Conservation (phyloP, 2,888 invertebrate genomes). For the Apamea sordens region DNA sequence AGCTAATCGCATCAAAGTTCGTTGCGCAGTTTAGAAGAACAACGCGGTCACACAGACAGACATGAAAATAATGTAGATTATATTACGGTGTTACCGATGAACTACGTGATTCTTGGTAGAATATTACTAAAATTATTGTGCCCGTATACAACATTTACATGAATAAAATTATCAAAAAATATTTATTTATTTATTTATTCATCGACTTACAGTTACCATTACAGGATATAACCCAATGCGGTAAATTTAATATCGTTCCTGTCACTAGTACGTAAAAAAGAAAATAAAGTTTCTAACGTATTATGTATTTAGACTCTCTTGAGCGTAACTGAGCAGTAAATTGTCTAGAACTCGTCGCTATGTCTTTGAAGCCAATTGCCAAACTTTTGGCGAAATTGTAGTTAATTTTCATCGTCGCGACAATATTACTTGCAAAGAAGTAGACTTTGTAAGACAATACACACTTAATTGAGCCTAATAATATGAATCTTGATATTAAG, state of each 20-base stretch:
- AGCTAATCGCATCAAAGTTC: background rate
- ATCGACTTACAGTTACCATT: no score
- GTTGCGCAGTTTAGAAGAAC: background rate
- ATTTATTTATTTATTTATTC: no score
- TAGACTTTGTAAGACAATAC: constrained; percentile 31
- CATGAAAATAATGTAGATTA: background rate
- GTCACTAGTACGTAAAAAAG: constrained; percentile 7
- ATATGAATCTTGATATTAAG: constrained; percentile 4
- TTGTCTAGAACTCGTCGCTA: constrained; percentile 35
- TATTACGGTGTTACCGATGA: background rate
- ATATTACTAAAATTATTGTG: background rate
- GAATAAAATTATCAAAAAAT: background rate
- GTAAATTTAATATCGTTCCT: background rate
- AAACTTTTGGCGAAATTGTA: constrained; percentile 45
- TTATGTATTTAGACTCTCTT: constrained; percentile 32
- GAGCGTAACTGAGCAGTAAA: constrained; percentile 37
- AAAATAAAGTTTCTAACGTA: constrained; percentile 42
- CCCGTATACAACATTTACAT: background rate
- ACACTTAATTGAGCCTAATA: constrained; percentile 38
- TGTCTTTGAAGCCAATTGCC: constrained; percentile 50
- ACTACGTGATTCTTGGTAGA: background rate
- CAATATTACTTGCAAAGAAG: constrained; percentile 37
- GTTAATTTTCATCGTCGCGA: constrained; percentile 51
- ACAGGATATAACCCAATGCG: no score
- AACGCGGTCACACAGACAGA: background rate